These are phyloP conservation scores for Trachymyrmex septentrionalis DNA, from an alignment of 1,140 invertebrate genomes.

Conservation along the genomic window DNA sequence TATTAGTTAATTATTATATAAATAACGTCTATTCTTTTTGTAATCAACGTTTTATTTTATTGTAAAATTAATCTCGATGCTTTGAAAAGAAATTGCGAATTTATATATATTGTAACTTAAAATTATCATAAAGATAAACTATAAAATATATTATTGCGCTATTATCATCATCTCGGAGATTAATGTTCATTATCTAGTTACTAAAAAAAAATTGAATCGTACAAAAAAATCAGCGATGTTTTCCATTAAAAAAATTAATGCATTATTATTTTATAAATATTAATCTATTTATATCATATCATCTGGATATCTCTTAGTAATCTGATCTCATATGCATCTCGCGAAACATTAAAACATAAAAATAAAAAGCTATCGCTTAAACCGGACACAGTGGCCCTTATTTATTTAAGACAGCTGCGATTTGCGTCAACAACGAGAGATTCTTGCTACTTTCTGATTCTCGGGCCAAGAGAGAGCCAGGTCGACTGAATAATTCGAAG, in stretches of 20 bases:
- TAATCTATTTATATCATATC: background rate
- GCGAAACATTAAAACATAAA: slow-evolving; percentile 33
- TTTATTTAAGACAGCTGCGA: slow-evolving; percentile 61
- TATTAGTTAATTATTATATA: background rate
- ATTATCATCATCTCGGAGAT: background rate
- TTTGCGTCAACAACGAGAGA: slow-evolving; percentile 45
- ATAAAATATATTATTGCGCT: background rate
- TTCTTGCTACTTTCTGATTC: slow-evolving; percentile 53
- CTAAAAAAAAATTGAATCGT: background rate
- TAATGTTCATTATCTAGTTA: background rate
- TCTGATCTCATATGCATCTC: slow-evolving; percentile 33
- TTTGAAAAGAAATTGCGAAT: background rate
- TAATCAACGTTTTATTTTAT: background rate
- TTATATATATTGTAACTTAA: background rate
- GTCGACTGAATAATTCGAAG: slow-evolving; percentile 63
- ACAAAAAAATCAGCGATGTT: background rate
- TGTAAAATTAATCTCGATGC: background rate
- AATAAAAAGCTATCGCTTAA: slow-evolving; percentile 14
- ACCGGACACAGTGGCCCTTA: slow-evolving; percentile 12
- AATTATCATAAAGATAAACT: background rate
- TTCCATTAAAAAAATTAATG: background rate
- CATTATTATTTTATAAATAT: background rate
- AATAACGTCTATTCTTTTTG: background rate
- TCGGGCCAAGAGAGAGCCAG: slow-evolving; percentile 16
- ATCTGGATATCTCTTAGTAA: background rate